These are phyloP conservation scores for Salticus scenicus DNA, from an alignment of 2,888 invertebrate genomes.

Conservation along the genomic window DNA sequence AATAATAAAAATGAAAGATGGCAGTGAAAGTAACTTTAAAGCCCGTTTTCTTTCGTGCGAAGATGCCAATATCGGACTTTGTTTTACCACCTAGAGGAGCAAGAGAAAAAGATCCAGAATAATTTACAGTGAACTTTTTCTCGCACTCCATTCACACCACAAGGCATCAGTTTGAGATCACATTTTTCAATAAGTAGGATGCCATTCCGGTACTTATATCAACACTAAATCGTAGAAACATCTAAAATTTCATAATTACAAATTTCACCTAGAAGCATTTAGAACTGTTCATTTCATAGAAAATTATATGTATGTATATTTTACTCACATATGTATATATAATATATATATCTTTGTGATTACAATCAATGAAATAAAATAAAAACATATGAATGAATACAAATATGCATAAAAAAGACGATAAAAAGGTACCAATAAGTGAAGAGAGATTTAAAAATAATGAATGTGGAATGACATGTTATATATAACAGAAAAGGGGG, in stretches of 20 bases:
- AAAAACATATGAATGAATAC: conserved; percentile 33
- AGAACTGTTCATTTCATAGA: conserved; percentile 49
- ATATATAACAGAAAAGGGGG: neutral
- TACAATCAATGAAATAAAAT: conserved; percentile 58
- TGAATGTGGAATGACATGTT: conserved; percentile 3
- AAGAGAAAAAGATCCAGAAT: neutral
- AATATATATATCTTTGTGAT: conserved; percentile 51
- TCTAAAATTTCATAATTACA: conserved; percentile 68
- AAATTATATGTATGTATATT: conserved; percentile 68
- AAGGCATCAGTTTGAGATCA: conserved; percentile 61
- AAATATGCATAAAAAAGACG: conserved; percentile 40
- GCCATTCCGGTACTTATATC: conserved; percentile 31
- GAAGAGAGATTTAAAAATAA: conserved; percentile 38
- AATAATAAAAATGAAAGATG: conserved; percentile 7
- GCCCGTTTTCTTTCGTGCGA: conserved; percentile 34
- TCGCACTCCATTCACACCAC: neutral
- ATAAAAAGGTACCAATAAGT: conserved; percentile 10
- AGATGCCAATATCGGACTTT: conserved; percentile 16
- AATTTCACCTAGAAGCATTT: conserved; percentile 64
- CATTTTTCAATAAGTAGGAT: conserved; percentile 50
- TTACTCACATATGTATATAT: conserved; percentile 61
- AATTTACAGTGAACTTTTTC: neutral
- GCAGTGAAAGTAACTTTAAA: conserved; percentile 37
- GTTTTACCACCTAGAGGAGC: conserved; percentile 34
- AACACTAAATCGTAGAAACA: conserved; percentile 62